Base-by-base conservation (phyloP, 2,888 invertebrate genomes). In the Stegophylla sp. region DNA sequence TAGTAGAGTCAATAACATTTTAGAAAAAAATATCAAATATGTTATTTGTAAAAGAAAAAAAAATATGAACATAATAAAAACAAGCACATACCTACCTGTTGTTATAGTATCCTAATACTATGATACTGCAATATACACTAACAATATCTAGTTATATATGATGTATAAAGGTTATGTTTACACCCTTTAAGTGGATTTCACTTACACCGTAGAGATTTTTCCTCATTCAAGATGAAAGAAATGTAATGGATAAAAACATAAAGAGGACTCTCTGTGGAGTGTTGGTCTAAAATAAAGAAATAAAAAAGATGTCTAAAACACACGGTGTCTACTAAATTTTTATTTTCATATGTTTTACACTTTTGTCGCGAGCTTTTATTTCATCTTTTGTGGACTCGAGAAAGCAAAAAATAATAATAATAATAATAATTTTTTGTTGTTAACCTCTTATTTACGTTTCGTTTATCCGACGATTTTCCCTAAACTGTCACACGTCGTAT, bases 101-200 rank as follows among this genome's bases (percentile, higher is more conserved):
- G 34, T 7, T 53, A 34, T n/a, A n/a, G n/a, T n/a, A n/a, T n/a
- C n/a, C n/a, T n/a, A n/a, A n/a, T n/a, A n/a, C 5, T n/a, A 10
- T 20, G 53, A 17, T 17, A 1, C n/a, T n/a, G 15, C 5, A 15
- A 12, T 13, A 45, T 45, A 45, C 45, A 15, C 45, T 2, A 28
- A 48, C 26, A 69, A 69, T 56, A 72, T 72, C 43, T 20, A 41
- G 34, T 53, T 73, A 59, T 26, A 48, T 67, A 64, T 12, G 61
- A 15, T 9, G 43, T 20, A 63, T 28, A 63, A 43, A 64, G 48
- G 63, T 63, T 51, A 34, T 63, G 23, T 63, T 64, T 64, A 34
- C 41, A 64, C 63, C n/a, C 34, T 75, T 63, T 20, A 74, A 75
- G 63, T 64, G 51, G 48, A 74, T 74, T 74, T 74, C 63, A 74